Conservation (phyloP, 2,888 invertebrate genomes). For the Melanophora roralis region DNA sequence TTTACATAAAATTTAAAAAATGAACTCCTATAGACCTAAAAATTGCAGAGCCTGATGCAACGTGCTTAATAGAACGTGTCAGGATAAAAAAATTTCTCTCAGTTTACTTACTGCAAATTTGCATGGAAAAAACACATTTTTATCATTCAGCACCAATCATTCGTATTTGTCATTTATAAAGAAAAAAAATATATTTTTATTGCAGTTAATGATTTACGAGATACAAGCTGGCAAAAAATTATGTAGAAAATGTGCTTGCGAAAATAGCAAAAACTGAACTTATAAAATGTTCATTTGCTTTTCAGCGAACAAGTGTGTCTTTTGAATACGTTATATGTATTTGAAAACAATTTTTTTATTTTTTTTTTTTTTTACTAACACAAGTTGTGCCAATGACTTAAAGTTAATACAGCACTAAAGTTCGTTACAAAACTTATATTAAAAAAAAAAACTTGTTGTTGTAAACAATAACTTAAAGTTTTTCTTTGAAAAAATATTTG, state of each 20-base stretch:
- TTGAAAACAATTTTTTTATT: neutral
- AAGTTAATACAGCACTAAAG: constrained; percentile 11
- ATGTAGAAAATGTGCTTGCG: constrained; percentile 9
- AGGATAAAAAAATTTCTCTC: no score
- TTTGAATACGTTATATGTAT: constrained; percentile 41
- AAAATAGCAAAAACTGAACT: constrained; percentile 16
- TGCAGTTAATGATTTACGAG: constrained; percentile 20
- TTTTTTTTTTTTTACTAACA: neutral
- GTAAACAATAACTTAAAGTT: constrained; percentile 9
- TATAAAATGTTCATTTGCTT: constrained; percentile 31
- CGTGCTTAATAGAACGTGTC: no score
- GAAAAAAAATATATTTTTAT: constrained; percentile 20
- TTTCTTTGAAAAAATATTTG: neutral
- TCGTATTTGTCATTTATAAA: constrained; percentile 46
- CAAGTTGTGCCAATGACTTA: constrained; percentile 35
- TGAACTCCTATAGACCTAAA: no score
- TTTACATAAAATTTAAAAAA: no score
- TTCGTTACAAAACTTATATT: constrained; percentile 44
- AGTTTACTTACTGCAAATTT: constrained; percentile 13
- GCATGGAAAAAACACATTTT: constrained; percentile 1
- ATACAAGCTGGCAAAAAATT: constrained; percentile 21
- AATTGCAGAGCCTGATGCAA: no score
- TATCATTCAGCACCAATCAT: constrained; percentile 42
- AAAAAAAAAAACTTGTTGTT: neutral
- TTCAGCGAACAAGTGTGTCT: constrained; percentile 50